Percentiles rank a stretch among this genome's conserved stretches.
phyloP scores from a whole-genome alignment of 92 coral and sea anemone species.

The Parazoanthus darwini region DNA sequence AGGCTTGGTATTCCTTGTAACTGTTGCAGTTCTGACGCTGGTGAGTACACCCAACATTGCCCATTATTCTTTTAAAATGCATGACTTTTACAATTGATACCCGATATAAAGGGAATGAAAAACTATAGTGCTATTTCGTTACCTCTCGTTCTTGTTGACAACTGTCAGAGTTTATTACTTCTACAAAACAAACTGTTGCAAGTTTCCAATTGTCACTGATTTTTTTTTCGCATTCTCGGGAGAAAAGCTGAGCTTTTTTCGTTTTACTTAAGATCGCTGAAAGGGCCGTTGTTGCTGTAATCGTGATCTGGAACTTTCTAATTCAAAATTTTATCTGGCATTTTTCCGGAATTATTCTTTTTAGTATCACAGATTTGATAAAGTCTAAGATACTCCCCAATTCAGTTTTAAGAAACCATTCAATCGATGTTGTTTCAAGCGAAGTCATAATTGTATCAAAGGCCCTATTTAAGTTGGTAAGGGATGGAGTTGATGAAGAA shows the following conservation, averaged over 20 bases:
- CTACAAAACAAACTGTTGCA: background rate
- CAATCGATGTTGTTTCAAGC: background rate
- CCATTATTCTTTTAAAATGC: background rate
- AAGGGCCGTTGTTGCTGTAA: background rate
- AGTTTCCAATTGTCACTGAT: background rate
- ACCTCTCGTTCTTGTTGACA: background rate
- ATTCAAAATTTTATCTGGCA: background rate
- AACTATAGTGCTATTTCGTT: background rate
- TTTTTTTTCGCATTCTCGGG: background rate
- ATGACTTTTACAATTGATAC: background rate
- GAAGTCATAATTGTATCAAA: background rate
- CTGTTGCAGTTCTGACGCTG: conserved; percentile 13
- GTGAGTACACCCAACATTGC: background rate
- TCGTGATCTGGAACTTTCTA: background rate
- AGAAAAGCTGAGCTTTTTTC: background rate
- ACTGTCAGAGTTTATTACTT: background rate
- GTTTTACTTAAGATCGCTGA: background rate
- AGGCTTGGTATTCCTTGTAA: background rate
- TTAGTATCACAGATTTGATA: background rate
- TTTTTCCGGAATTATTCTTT: conserved; percentile 12
- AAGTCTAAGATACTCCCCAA: too few species aligned
- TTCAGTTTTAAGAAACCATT: background rate
- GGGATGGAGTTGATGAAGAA: background rate
- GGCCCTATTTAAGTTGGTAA: background rate
- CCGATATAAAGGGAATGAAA: background rate